Evolutionary conservation across 2,113 vertebrate species (phyloP), one percentile per base, ranked within the genome.

Genomic region (Felis chaus): DNA sequence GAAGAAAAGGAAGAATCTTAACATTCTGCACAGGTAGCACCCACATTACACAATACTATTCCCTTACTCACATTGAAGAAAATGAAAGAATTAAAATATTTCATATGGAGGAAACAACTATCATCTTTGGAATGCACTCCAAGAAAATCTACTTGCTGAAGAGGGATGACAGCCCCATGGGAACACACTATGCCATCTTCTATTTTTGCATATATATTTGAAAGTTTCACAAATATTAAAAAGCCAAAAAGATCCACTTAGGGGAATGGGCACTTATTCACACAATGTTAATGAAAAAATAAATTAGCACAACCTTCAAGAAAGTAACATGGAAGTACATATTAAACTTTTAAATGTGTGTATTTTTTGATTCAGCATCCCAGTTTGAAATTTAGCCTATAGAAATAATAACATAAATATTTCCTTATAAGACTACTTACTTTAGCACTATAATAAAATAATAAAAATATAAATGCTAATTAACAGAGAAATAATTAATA

Each of bases 361-460:
- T n/a, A 84, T 10, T 21, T 68, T 78, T 83, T 89, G 48, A 86
- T 33, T 96, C 29, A 78, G 31, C 29, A 97, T 76, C n/a, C 16
- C 57, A 55, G 21, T 89, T 71, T 86, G 23, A 93, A 84, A 88
- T 91, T 85, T 57, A 97, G 33, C n/a, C 41, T 78, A 57, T 0
- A 89, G 31, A 93, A 88, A 88, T 65, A 94, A 61, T 66, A 94
- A 66, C 21, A 66, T 31, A 50, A 89, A 61, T 21, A 66, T 31
- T 50, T 45, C 55, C n/a, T 23, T 31, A 92, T 48, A 95, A 93
- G 13, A 8, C 36, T 11, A 74, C 41, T 94, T 86, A 94, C 14
- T 63, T 76, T 95, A 69, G 23, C 45, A 86, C 19, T 82, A 65
- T 41, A 93, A 31, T 73, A 93, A 63, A 94, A 63, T 87, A 91